Percentiles rank a stretch among this genome's conserved stretches.
phyloP scores from a whole-genome alignment of 2,888 invertebrate species.

The Metopia argyrocephala region DNA sequence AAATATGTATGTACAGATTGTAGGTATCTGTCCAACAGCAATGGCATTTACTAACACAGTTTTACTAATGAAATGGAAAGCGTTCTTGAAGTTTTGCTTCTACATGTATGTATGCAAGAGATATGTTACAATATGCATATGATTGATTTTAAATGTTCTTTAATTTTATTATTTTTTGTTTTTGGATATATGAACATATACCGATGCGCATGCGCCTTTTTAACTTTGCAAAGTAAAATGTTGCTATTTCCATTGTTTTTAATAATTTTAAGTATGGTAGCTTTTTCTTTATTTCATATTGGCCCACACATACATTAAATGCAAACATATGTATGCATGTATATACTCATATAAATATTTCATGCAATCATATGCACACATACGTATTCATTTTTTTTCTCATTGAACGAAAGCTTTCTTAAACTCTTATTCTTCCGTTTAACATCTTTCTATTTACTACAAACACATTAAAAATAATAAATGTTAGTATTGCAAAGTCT shows the following conservation, averaged over 20 bases:
- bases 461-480: not conserved
- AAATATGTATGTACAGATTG: too few relatives aligned
- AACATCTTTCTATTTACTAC: constrained; percentile 51
- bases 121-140: too few relatives aligned
- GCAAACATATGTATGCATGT: not conserved
- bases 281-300: constrained; percentile 28
- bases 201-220: constrained; percentile 42
- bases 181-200: not conserved
- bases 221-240: constrained; percentile 28
- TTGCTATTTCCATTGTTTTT: constrained; percentile 39
- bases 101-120: not conserved
- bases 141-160: too few relatives aligned
- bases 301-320: not conserved
- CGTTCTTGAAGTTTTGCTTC: constrained; percentile 47
- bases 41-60: not conserved
- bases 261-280: constrained; percentile 32
- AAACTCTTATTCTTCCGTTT: constrained; percentile 57
- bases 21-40: not conserved
- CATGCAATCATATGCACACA: too few relatives aligned
- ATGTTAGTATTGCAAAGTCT: not conserved
- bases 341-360: not conserved
- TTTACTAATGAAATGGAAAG: constrained; percentile 57
- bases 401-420: constrained; percentile 51
- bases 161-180: not conserved
- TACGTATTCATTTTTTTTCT: not conserved